Base-by-base conservation (phyloP, 2,113 vertebrate genomes). In the Python bivittatus region DNA sequence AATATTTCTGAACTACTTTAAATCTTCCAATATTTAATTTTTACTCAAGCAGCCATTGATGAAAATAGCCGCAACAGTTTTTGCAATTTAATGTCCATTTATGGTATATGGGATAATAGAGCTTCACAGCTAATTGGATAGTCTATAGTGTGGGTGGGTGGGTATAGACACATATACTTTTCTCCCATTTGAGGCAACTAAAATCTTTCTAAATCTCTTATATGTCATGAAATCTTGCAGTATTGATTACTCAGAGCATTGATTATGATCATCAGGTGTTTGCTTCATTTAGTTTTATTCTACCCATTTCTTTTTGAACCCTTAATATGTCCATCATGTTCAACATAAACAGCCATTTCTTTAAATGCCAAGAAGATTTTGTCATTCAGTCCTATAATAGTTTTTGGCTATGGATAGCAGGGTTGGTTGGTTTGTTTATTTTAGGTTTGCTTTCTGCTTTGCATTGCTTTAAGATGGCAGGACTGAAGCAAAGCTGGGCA, bases 241-340 rank as follows among this genome's bases (percentile, higher is more conserved):
- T 1, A 22, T 42, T 85, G 53, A 88, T 92, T 72, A 20, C 23
- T 90, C 2, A 44, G 15, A 52, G 68, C 56, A 68, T 94, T 93
- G 13, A 79, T 42, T 88, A 89, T 22, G 33, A 88, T 44, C 54
- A 44, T 64, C 27, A 27, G 89, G 88, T 1, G 84, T 0, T 12
- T 87, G 23, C 84, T 33, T 64, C 92, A 88, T 15, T 53, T 87
- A 56, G 23, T 91, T 7, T 33, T 86, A 1, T 58, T 84, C 91
- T 91, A 4, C 3, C 91, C 6, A 83, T 0, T 17, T 92, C 86
- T 89, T 42, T 93, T 17, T 48, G 27, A 91, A 93, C 58, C 29
- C 86, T 85, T 27, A 38, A 1, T 33, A 9, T 90, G 90, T 90
- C 91, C 11, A 90, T 94, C 89, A 92, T 12, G 44, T 1, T 33